Conservation (phyloP, 1,140 invertebrate species). For the Dufourea novaeangliae region DNA sequence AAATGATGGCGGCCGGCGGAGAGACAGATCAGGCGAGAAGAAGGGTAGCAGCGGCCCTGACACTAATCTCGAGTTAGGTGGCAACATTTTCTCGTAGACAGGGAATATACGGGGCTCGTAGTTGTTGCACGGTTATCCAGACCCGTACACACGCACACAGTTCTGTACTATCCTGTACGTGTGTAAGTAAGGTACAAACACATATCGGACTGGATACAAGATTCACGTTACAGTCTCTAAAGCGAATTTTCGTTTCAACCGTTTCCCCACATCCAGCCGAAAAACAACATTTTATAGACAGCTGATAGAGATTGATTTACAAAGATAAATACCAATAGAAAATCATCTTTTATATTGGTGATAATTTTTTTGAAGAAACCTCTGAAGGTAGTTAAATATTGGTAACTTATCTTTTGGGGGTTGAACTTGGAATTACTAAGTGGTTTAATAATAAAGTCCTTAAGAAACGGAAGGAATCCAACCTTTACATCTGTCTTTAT, state of each 20-base stretch:
- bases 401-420: too few relatives aligned
- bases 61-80: conserved; percentile 75
- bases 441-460: too few relatives aligned
- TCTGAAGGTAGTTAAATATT: too few relatives aligned
- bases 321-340: neutral
- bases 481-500: too few relatives aligned
- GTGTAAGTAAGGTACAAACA: conserved; percentile 1
- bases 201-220: neutral
- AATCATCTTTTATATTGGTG: too few relatives aligned
- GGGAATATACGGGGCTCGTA: conserved; percentile 57
- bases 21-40: neutral
- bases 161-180: neutral
- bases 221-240: neutral
- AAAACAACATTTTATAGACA: neutral
- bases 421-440: too few relatives aligned
- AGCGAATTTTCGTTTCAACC: neutral
- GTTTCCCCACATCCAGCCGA: neutral
- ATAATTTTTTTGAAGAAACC: too few relatives aligned
- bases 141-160: neutral
- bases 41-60: conserved; percentile 65
- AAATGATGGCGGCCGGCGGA: conserved; percentile 14
- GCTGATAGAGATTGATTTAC: neutral
- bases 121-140: conserved; percentile 16
- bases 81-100: conserved; percentile 73
- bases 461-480: too few relatives aligned